Base-by-base conservation (phyloP, 2,888 invertebrate genomes). In the Acrobasis consociella region DNA sequence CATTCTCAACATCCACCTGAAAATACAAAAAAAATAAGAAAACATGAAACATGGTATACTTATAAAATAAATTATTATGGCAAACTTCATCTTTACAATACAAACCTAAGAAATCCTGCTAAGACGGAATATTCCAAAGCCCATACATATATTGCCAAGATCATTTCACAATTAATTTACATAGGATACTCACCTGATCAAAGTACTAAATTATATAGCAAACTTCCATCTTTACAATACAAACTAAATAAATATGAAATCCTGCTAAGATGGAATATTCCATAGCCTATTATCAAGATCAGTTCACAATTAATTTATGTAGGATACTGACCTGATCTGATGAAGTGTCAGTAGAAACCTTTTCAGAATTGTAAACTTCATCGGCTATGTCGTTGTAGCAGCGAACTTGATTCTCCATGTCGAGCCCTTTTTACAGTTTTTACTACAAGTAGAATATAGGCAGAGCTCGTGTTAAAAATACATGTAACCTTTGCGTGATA, bases 311-410 rank as follows among this genome's bases (percentile, higher is more conserved):
- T 51, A 17, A 13, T 9, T 42, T 9, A 11, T 5, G 11, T 42
- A 42, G 42, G 42, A 31, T 16, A 62, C 62, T 68, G 81, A 91
- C 91, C 86, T 91, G 91, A 53, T 91, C 91, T 65, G 83, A 80
- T 51, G 88, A 85, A 52, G 90, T 82, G 71, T 85, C 85, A 1
- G 89, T 89, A 16, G 77, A 83, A 60, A 93, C 76, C 66, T 93
- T 93, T 82, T 96, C 96, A 72, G 94, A 93, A 74, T 95, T 89
- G 75, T 93, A 94, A 68, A 83, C 86, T 72, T 93, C 89, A 49
- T 77, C 67, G 52, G 72, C 72, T 67, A 91, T 85, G 63, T 89
- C 89, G 62, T 77, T 78, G 69, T 80, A 87, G 69, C 82, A 87
- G 68, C 92, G 75, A 49, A 91, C 77, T 60, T 81, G 76, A 72